Conservation (phyloP, 2,113 vertebrate species). For the Pyxicephalus adspersus region DNA sequence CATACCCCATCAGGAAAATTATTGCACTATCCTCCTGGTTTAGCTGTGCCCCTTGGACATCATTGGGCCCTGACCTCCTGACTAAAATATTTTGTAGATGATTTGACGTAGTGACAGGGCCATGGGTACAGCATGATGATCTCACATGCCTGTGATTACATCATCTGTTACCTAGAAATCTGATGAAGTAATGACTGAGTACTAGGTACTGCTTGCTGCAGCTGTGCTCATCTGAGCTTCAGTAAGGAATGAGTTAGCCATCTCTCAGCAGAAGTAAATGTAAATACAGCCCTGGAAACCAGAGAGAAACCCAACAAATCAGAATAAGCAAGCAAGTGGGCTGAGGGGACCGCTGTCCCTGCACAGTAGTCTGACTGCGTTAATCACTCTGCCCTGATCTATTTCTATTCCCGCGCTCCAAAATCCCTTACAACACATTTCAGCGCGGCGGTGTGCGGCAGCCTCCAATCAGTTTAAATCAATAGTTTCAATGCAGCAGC, state of each 20-base stretch:
- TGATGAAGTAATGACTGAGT: too few species aligned
- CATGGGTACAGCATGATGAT: too few species aligned
- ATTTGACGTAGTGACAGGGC: too few species aligned
- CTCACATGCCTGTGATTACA: too few species aligned
- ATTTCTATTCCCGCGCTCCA: conserved; percentile 35
- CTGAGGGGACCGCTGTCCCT: neutral
- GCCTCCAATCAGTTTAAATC: conserved; percentile 45
- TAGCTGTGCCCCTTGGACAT: too few species aligned
- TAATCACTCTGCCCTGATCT: conserved; percentile 41
- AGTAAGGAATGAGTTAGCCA: conserved; percentile 16
- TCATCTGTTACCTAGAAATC: too few species aligned
- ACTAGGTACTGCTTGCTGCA: neutral
- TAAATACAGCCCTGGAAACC: neutral
- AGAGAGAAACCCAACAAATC: conserved; percentile 8
- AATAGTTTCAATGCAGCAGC: conserved; percentile 49
- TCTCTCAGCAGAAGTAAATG: neutral
- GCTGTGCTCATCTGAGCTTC: too few species aligned
- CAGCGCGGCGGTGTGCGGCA: neutral
- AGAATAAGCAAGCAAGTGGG: neutral
- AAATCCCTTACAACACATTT: conserved; percentile 38
- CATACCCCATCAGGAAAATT: too few species aligned
- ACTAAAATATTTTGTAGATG: too few species aligned
- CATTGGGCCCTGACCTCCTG: too few species aligned
- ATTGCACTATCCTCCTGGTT: too few species aligned
- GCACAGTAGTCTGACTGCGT: neutral